These are phyloP conservation scores for Probosciger aterrimus DNA, from an alignment of 2,113 vertebrate genomes.

Conservation along the genomic window DNA sequence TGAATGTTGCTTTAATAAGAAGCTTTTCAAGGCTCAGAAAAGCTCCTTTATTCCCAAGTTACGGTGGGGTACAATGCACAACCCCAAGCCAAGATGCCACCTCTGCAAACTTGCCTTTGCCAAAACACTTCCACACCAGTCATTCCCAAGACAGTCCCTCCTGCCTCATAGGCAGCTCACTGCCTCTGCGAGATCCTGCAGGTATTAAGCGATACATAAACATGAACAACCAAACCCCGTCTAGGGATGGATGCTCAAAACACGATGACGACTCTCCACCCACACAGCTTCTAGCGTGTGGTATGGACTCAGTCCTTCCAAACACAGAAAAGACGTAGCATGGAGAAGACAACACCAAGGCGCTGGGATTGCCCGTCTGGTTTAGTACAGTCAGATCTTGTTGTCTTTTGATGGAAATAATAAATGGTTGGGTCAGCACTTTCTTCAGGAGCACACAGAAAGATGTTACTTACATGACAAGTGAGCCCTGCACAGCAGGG, in stretches of 20 bases:
- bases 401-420: background rate
- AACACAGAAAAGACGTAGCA: accelerated
- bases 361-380: background rate
- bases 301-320: background rate
- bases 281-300: background rate
- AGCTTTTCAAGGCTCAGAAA: background rate
- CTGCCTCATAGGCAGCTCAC: background rate
- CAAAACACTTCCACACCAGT: background rate
- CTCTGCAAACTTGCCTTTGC: background rate
- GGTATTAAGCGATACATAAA: background rate
- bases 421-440: background rate
- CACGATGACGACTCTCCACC: background rate
- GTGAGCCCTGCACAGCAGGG: background rate
- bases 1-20: background rate
- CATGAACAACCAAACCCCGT: background rate
- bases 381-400: background rate
- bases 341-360: background rate
- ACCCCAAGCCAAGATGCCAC: background rate
- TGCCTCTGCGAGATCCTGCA: background rate
- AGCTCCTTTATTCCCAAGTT: background rate
- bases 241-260: slow-evolving; percentile 32
- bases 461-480: background rate
- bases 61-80: background rate
- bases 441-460: background rate
- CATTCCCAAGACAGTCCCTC: background rate